These are phyloP conservation scores for Dendrolimus punctatus DNA, from an alignment of 1,140 invertebrate species.

Conservation along the genomic window DNA sequence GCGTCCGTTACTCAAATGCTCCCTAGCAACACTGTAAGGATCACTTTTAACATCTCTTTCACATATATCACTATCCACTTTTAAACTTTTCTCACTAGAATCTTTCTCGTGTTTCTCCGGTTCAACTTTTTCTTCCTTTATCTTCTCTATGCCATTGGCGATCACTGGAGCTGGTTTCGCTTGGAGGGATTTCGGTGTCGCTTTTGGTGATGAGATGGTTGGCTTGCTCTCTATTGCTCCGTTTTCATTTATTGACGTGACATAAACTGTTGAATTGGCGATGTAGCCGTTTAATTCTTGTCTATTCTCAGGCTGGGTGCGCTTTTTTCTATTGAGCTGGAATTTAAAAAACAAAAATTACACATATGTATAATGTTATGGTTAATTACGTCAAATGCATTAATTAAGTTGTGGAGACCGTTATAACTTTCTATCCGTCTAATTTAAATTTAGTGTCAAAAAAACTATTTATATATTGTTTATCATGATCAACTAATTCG, in stretches of 20 bases:
- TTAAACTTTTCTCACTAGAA: constrained; percentile 52
- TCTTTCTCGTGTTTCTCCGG: constrained; percentile 57
- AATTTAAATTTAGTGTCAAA: too few relatives aligned
- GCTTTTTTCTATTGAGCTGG: constrained; percentile 77
- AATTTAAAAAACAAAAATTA: constrained; percentile 28
- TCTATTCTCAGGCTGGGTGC: constrained; percentile 62
- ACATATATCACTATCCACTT: constrained; percentile 48
- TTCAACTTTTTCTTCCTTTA: constrained; percentile 40
- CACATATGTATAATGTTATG: background rate
- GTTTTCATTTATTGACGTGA: constrained; percentile 81
- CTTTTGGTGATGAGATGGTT: constrained; percentile 65
- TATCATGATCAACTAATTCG: too few relatives aligned
- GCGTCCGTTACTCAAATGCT: constrained; percentile 75
- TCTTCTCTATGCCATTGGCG: constrained; percentile 50
- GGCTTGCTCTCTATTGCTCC: constrained; percentile 74
- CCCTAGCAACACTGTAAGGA: constrained; percentile 50
- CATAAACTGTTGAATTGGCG: constrained; percentile 83
- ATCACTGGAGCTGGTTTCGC: constrained; percentile 54
- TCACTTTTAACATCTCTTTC: constrained; percentile 38
- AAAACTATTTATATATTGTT: too few relatives aligned
- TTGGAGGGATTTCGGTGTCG: constrained; percentile 47
- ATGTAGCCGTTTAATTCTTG: constrained; percentile 83
- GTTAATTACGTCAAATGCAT: background rate
- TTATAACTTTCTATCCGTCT: too few relatives aligned
- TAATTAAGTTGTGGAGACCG: too few relatives aligned